A percentile compares a stretch with the other conserved stretches of the same genome.
Conservation (phyloP, 2,113 vertebrate species). For the Urocolius indicus region DNA sequence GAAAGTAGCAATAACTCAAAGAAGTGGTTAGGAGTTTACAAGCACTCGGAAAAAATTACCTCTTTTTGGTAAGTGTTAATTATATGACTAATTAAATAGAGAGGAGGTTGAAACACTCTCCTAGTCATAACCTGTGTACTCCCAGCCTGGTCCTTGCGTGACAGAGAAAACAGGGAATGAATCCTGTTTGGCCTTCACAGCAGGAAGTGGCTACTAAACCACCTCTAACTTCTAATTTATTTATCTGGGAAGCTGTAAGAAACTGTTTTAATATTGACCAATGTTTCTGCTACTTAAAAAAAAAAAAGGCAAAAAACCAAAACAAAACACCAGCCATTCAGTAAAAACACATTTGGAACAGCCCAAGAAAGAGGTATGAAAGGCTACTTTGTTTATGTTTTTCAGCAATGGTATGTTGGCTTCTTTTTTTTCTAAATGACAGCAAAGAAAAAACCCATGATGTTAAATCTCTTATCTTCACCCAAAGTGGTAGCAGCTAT, state of each 20-base stretch:
- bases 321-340: background rate
- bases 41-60: constrained; percentile 53
- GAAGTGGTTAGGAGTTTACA: constrained; percentile 56
- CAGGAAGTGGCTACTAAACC: constrained; percentile 64
- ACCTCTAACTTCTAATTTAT: constrained; percentile 55
- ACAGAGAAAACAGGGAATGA: constrained; percentile 55
- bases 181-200: constrained; percentile 49
- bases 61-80: constrained; percentile 67
- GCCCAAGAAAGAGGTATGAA: constrained; percentile 20
- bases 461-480: constrained; percentile 60
- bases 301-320: background rate
- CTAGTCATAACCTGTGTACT: constrained; percentile 55
- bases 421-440: constrained; percentile 22
- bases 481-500: constrained; percentile 38
- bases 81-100: constrained; percentile 72
- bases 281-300: background rate
- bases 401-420: constrained; percentile 34
- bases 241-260: constrained; percentile 52
- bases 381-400: constrained; percentile 56
- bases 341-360: constrained; percentile 34
- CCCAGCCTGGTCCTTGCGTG: constrained; percentile 18
- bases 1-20: constrained; percentile 21
- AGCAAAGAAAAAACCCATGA: background rate
- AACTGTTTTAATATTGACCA: constrained; percentile 51
- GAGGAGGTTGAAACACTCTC: constrained; percentile 54